Evolutionary conservation across 2,888 invertebrate genomes (phyloP), one percentile per base, ranked within the genome.

Genomic region (Perizoma flavofasciatum): DNA sequence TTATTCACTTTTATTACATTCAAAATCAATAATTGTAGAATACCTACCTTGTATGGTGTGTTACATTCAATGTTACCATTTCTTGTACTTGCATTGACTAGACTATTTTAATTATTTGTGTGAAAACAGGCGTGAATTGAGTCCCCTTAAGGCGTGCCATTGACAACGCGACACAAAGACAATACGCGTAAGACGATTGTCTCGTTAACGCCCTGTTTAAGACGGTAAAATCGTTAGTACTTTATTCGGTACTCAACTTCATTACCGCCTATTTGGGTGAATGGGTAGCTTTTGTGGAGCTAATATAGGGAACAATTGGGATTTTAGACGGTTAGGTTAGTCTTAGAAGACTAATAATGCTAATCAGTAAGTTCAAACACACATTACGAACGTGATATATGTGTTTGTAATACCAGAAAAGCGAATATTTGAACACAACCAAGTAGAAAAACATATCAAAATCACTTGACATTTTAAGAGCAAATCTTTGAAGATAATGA

Each of bases 151-250:
- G 63, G 64, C 65, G 65, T 33, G 61, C 67, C 57, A 69, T 69
- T 68, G 68, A 72, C 65, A 60, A 59, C 61, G 68, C 64, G 67
- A 68, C 67, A 62, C 62, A 52, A 58, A 70, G 68, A 72, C 71
- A 70, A 69, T 70, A 68, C 66, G 66, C 62, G 67, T 59, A 56
- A 67, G 63, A 64, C 67, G 63, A 69, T 66, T 63, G 59, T 68
- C 66, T 66, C 68, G 64, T 66, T 69, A 69, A 70, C 67, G 67
- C 57, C 55, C 66, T 68, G 66, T 64, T 66, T 65, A 67, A 66
- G 70, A 68, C 67, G 68, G 55, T 67, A 54, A 63, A 68, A 68
- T 71, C 67, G 67, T 69, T 69, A 69, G 69, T 67, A 67, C 67
- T 69, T 69, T 67, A 66, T 66, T 65, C 55, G 61, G 66, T 63